Conservation (phyloP, 1,140 invertebrate species). For the Orchestia grillus region DNA sequence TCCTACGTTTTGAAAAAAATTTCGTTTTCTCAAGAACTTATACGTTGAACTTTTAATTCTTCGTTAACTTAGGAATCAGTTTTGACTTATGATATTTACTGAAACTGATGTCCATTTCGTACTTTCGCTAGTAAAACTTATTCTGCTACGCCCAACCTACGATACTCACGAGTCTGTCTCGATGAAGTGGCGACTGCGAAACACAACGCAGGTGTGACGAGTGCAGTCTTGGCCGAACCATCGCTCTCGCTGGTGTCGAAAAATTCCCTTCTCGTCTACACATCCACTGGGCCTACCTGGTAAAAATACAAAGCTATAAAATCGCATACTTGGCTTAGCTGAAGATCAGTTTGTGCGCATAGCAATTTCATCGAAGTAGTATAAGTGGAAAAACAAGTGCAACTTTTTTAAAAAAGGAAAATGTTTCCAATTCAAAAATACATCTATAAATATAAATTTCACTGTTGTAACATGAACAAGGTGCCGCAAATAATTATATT, state of each 20-base stretch:
- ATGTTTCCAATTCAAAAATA: neutral
- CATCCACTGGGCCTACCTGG: neutral
- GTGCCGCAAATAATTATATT: neutral
- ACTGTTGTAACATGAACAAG: neutral
- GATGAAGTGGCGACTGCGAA: slow-evolving; percentile 59
- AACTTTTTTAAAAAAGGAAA: neutral
- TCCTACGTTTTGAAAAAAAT: no score
- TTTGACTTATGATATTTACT: no score
- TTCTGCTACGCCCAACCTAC: neutral
- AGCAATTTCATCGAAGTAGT: neutral
- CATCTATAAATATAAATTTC: neutral
- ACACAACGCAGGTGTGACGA: slow-evolving; percentile 61
- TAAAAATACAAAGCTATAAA: neutral
- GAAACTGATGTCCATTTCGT: no score
- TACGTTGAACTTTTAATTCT: no score
- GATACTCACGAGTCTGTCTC: slow-evolving; percentile 65
- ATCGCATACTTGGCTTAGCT: neutral
- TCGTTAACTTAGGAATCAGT: no score
- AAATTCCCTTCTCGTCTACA: slow-evolving; percentile 49
- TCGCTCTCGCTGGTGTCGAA: slow-evolving; percentile 59
- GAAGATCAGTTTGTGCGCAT: neutral
- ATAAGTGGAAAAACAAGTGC: neutral
- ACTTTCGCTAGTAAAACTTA: no score
- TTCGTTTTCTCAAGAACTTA: no score
- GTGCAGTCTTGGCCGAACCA: slow-evolving; percentile 63